Evolutionary conservation across 2,888 invertebrate genomes (phyloP).

Genomic region (Mantis religiosa): DNA sequence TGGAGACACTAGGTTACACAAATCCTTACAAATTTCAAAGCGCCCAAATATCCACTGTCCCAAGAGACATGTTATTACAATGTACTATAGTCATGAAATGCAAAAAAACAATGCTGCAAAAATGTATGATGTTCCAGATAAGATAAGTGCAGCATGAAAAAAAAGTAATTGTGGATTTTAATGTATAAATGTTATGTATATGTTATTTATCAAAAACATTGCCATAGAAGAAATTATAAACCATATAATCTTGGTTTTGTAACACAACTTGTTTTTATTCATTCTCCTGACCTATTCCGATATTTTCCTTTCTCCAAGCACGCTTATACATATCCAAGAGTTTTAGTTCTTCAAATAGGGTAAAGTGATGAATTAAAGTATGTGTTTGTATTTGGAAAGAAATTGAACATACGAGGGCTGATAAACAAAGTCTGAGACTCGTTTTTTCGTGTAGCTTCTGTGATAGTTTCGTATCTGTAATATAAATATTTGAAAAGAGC

Average conservation of each 20-base stretch:
- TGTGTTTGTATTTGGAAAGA: background rate
- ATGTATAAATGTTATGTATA: constrained; percentile 47
- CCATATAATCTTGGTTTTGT: constrained; percentile 30
- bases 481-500: too few species aligned
- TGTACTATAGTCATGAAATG: constrained; percentile 4
- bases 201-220: constrained; percentile 44
- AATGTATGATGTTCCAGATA: background rate
- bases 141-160: background rate
- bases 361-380: background rate
- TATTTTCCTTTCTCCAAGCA: background rate
- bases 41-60: background rate
- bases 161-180: constrained; percentile 29
- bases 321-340: background rate
- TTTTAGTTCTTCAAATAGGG: too few species aligned
- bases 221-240: constrained; percentile 28
- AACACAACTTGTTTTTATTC: constrained; percentile 21
- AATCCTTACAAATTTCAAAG: background rate
- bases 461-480: too few species aligned
- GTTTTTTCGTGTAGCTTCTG: too few species aligned
- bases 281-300: background rate
- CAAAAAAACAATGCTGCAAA: background rate
- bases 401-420: too few species aligned
- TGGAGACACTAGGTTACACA: background rate
- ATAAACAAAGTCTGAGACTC: too few species aligned
- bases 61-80: background rate